These are phyloP conservation scores for Pelobates fuscus DNA, from an alignment of 2,113 vertebrate genomes.

Conservation along the genomic window DNA sequence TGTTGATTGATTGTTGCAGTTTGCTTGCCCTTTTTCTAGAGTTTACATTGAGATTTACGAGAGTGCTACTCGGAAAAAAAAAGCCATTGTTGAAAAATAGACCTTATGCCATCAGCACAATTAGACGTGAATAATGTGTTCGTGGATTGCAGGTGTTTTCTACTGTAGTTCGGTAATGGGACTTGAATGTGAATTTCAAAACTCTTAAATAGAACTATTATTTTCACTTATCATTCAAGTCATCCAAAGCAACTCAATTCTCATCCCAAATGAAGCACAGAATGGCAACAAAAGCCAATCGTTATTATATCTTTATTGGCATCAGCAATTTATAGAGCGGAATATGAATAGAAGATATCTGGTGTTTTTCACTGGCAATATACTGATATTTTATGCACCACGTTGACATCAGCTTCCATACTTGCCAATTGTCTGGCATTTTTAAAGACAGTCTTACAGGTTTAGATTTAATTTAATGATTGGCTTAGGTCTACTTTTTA, in stretches of 20 bases:
- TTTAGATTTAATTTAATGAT: too few species aligned
- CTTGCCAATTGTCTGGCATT: too few species aligned
- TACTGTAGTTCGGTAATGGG: background rate
- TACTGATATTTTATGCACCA: too few species aligned
- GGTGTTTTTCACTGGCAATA: too few species aligned
- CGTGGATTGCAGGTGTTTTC: background rate
- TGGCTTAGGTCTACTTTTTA: too few species aligned
- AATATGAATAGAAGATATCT: background rate
- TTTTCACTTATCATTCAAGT: background rate
- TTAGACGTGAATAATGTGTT: background rate
- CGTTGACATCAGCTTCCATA: too few species aligned
- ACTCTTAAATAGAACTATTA: background rate
- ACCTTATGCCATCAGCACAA: background rate
- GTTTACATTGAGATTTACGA: background rate
- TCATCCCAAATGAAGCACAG: background rate
- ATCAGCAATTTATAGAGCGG: background rate
- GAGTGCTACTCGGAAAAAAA: too few species aligned
- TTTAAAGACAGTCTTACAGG: too few species aligned
- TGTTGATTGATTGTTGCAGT: background rate
- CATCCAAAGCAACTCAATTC: conserved; percentile 3
- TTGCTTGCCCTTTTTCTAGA: background rate
- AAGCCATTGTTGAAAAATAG: too few species aligned
- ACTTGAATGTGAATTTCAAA: background rate
- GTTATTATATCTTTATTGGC: background rate
- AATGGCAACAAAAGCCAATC: background rate